phyloP scores from a whole-genome alignment of 1,140 invertebrate species.

The Drosophila murphyi region DNA sequence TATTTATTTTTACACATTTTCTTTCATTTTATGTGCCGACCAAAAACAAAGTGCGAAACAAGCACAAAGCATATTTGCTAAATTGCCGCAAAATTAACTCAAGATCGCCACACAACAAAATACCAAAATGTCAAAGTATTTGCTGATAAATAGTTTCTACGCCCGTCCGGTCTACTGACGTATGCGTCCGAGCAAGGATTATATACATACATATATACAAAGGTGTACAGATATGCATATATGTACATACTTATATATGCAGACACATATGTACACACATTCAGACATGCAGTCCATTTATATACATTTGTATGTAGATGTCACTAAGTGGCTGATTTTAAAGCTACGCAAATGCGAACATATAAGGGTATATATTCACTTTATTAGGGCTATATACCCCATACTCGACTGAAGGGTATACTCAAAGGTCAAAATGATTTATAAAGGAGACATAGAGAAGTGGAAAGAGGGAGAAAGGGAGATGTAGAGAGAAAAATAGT shows the following conservation, averaged over 20 bases:
- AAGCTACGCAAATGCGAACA: not conserved
- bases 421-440: too few species aligned
- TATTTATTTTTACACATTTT: constrained; percentile 44
- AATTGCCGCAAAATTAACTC: constrained; percentile 74
- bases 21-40: constrained; percentile 28
- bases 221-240: not conserved
- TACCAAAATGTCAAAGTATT: constrained; percentile 46
- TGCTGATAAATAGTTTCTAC: constrained; percentile 39
- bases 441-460: too few species aligned
- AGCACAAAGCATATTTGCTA: constrained; percentile 65
- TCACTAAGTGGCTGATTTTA: not conserved
- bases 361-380: not conserved
- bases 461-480: too few species aligned
- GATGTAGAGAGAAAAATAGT: too few species aligned
- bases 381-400: constrained; percentile 18
- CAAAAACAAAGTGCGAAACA: constrained; percentile 41
- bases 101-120: constrained; percentile 35
- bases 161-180: constrained; percentile 22
- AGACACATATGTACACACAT: not conserved
- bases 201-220: constrained; percentile 4
- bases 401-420: too few species aligned
- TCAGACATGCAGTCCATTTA: not conserved
- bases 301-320: not conserved
- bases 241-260: not conserved
- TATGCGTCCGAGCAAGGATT: constrained; percentile 22